Conservation (phyloP, 2,888 invertebrate genomes). For the Noctua fimbriata region DNA sequence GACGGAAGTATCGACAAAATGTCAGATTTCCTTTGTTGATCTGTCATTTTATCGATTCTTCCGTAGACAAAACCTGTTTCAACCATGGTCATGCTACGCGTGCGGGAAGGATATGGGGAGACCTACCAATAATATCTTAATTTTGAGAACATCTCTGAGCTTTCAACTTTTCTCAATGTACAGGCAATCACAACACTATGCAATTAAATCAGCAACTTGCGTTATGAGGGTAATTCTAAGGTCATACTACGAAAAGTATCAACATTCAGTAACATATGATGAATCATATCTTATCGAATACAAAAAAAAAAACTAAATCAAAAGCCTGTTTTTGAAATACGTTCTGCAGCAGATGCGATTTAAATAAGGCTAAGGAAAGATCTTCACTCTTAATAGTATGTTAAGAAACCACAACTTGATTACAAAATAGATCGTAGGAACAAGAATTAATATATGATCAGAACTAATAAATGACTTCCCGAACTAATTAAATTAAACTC, state of each 20-base stretch:
- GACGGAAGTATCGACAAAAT: no score
- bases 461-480: slow-evolving; percentile 36
- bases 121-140: neutral
- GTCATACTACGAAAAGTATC: neutral
- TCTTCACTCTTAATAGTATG: neutral
- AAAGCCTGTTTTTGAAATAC: neutral
- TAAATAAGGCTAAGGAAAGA: neutral
- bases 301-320: neutral
- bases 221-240: neutral
- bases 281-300: neutral
- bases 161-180: neutral
- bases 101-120: neutral
- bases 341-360: neutral
- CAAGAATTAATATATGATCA: slow-evolving; percentile 20
- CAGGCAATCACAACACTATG: neutral
- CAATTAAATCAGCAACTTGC: neutral
- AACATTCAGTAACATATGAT: neutral
- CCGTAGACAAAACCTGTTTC: no score
- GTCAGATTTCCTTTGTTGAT: no score
- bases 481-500: slow-evolving; percentile 37
- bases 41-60: no score
- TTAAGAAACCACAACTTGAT: slow-evolving; percentile 11
- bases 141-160: neutral
- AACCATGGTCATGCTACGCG: no score
- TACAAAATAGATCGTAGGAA: slow-evolving; percentile 12